Evolutionary conservation across 2,888 invertebrate species (phyloP), one percentile per base, ranked within the genome.

Genomic region (Taphrorychus bicolor): DNA sequence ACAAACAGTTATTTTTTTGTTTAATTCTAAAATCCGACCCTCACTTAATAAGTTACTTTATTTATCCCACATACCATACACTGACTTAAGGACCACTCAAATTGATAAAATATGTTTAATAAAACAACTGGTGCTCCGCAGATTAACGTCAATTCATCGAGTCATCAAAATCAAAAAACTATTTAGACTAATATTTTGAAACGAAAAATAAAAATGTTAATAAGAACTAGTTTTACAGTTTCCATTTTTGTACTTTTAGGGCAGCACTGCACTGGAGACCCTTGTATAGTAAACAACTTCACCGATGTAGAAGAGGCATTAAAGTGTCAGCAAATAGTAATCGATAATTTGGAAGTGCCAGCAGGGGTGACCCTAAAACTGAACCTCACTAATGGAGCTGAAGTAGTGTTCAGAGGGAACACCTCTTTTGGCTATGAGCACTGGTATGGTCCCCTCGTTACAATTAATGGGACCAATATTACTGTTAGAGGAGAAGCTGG

Each of bases 371-470:
- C 71, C 5, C 45, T 73, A 0, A 66, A 70, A 48, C 54, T 72
- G 5, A 54, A 53, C 21, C 45, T 72, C 21, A 67, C 70, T 49
- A 53, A 59, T 23, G 69, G 64, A 14, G 48, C 70, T 16, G 65
- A 63, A 42, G 63, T 72, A 2, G 53, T 64, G 16, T 73, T 73
- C 62, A 52, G 56, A 45, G 71, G 72, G 14, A 56, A 68, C 21
- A 60, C 59, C 3, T 48, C 67, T 3, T 72, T 73, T 58, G 72
- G 54, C 5, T 71, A 52, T 48, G 16, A 48, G 9, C 60, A 69
- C 18, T 72, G 70, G 73, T 59, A 63, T 45, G 72, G 71, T 1
- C 70, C 70, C 19, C 24, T 73, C 5, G 63, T 73, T 18, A 69
- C 67, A 42, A 72, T 73, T 21, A 68, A 54, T 18, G 73, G 71